A percentile compares a stretch with the other conserved stretches of the same genome.
phyloP scores from a whole-genome alignment of 1,140 invertebrate species.

The Philopotamus ludificatus region DNA sequence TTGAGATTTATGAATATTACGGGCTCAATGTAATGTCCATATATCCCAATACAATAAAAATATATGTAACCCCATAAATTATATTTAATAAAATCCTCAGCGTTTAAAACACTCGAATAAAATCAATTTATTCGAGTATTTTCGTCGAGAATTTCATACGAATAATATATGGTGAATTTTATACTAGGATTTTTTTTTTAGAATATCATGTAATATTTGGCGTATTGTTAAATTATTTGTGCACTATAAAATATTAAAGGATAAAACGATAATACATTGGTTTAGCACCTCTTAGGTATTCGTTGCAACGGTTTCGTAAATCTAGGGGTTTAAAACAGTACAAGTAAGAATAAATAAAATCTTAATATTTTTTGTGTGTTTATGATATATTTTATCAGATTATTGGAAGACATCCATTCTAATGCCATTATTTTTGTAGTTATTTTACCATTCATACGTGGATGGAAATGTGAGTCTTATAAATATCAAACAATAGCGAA shows the following conservation, averaged over 20 bases:
- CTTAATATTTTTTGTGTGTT: background rate
- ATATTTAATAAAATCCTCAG: no score
- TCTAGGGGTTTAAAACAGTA: background rate
- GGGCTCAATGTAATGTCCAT: constrained; percentile 40
- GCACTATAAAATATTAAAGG: no score
- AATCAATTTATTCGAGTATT: constrained; percentile 18
- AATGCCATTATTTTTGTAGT: background rate
- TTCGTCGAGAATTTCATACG: background rate
- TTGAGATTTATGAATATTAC: constrained; percentile 33
- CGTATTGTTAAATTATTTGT: no score
- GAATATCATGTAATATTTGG: no score
- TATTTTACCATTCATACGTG: background rate
- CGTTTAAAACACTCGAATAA: no score
- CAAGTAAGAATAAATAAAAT: background rate
- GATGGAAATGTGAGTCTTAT: no score
- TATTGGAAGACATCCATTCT: constrained; percentile 6
- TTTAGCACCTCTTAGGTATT: constrained; percentile 38
- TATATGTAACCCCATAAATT: no score
- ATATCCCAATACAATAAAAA: constrained; percentile 20
- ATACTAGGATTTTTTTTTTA: no score
- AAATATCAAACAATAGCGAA: no score
- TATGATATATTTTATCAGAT: background rate
- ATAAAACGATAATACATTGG: background rate
- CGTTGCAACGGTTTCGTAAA: constrained; percentile 37
- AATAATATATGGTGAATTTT: no score